Evolutionary conservation across 2,888 invertebrate genomes (phyloP).

Genomic region (Napeogenes sylphis): DNA sequence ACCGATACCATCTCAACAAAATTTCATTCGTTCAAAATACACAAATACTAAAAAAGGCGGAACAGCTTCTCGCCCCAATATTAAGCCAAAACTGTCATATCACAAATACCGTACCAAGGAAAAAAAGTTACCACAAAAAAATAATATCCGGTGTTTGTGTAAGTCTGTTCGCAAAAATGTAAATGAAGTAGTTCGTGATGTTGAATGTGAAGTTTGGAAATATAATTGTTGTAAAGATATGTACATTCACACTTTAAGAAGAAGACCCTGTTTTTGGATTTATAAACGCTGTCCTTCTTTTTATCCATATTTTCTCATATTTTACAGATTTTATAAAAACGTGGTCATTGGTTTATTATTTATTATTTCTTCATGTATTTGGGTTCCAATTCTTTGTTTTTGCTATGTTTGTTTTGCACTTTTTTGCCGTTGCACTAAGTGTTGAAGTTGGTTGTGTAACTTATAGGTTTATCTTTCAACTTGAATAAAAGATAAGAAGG

Average conservation of each 20-base stretch:
- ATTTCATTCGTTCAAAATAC: background rate
- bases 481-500: no score
- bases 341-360: conserved; percentile 31
- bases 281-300: conserved; percentile 34
- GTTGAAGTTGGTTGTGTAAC: no score
- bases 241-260: conserved; percentile 32
- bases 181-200: conserved; percentile 15
- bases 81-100: background rate
- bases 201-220: conserved; percentile 26
- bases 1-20: background rate
- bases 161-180: conserved; percentile 15
- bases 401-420: conserved; percentile 36
- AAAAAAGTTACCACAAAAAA: conserved; percentile 9
- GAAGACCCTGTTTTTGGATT: conserved; percentile 33
- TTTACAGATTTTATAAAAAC: conserved; percentile 30
- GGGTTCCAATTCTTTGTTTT: conserved; percentile 45
- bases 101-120: background rate
- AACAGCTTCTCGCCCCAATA: background rate
- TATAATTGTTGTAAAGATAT: conserved; percentile 24
- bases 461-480: no score
- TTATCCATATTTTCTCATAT: conserved; percentile 38
- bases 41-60: background rate
- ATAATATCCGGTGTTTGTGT: conserved; percentile 8
- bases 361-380: conserved; percentile 40
- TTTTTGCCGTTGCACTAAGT: conserved; percentile 15